phyloP scores from a whole-genome alignment of 2,888 invertebrate species.

The Synanthedon myopaeformis region DNA sequence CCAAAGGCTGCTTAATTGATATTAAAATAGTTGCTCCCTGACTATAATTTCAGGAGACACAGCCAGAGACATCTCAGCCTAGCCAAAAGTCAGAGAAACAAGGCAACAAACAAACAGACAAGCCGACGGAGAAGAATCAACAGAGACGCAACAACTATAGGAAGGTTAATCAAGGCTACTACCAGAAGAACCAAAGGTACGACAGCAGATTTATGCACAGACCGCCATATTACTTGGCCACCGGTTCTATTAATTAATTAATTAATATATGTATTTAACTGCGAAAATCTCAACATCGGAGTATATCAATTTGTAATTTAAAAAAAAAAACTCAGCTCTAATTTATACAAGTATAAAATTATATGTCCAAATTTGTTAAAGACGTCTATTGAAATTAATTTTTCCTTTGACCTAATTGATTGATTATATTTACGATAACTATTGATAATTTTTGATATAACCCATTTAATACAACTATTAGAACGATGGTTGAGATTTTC shows the following conservation, averaged over 20 bases:
- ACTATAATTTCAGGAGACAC: slow-evolving; percentile 28
- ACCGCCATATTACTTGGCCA: slow-evolving; percentile 57
- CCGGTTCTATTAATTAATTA: slow-evolving; percentile 58
- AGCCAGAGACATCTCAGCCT: slow-evolving; percentile 15
- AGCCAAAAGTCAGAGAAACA: slow-evolving; percentile 14
- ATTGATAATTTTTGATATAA: too few relatives aligned
- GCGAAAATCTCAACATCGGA: background rate
- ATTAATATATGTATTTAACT: background rate
- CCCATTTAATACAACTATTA: too few relatives aligned
- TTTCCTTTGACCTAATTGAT: too few relatives aligned
- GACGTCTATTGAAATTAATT: too few relatives aligned
- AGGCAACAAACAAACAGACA: slow-evolving; percentile 32
- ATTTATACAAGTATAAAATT: too few relatives aligned
- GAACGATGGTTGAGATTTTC: too few relatives aligned
- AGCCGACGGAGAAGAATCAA: slow-evolving; percentile 30
- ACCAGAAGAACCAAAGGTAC: slow-evolving; percentile 54
- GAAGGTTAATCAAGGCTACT: slow-evolving; percentile 46
- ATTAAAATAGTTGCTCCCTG: too few relatives aligned
- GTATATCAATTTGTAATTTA: too few relatives aligned
- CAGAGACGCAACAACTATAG: slow-evolving; percentile 51
- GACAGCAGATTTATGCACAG: slow-evolving; percentile 50
- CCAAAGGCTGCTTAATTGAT: too few relatives aligned
- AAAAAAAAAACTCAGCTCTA: too few relatives aligned
- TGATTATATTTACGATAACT: too few relatives aligned
- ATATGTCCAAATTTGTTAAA: too few relatives aligned